Base-by-base conservation (phyloP, 2,113 vertebrate genomes). In the Patagioenas fasciata region DNA sequence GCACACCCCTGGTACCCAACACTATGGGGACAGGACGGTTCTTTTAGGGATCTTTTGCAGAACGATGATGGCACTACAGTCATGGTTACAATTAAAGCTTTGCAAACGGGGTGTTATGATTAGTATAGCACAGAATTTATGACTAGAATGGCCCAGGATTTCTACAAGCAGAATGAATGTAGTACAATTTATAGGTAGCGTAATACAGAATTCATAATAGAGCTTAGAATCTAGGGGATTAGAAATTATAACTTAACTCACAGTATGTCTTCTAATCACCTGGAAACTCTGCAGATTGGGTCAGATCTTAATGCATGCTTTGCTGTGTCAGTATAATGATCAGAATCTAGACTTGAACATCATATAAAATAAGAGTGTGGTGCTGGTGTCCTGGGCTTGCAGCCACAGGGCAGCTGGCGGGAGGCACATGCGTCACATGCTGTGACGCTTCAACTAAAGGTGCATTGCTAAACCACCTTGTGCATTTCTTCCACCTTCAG, bases 401-500 rank as follows among this genome's bases (percentile, higher is more conserved):
- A 81, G 82, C 69, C 80, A 44, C 79, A 32, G 36, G 60, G 51
- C 53, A 60, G 78, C 89, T 92, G 78, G 57, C 65, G 19, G 51
- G 19, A 18, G 44, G 8, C 47, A 44, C 1, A 0, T 54, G 77
- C 53, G 15, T 54, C 54, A n/a, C n/a, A n/a, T n/a, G 66, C 67
- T 86, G 0, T 40, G 29, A 17, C 67, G 65, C 75, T 78, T 56
- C 3, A 1, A 7, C 3, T 54, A 86, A 47, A 47, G 64, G 66
- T 69, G 65, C 32, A 20, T 73, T 74, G 29, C 65, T 78, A 11
- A 94, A 38, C 12, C 71, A 44, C 72, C 40, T 80, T 24, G 80
- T 97, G 90, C 71, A 4, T 75, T 38, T 91, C 24, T 65, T 80
- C 69, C 31, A 69, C 89, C 57, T 92, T 1, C 95, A 99, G 99